Evolutionary conservation across 53 echinoderm and acorn worm species (phyloP), one percentile per base, ranked within the genome.

Genomic region (Luidia sarsii): DNA sequence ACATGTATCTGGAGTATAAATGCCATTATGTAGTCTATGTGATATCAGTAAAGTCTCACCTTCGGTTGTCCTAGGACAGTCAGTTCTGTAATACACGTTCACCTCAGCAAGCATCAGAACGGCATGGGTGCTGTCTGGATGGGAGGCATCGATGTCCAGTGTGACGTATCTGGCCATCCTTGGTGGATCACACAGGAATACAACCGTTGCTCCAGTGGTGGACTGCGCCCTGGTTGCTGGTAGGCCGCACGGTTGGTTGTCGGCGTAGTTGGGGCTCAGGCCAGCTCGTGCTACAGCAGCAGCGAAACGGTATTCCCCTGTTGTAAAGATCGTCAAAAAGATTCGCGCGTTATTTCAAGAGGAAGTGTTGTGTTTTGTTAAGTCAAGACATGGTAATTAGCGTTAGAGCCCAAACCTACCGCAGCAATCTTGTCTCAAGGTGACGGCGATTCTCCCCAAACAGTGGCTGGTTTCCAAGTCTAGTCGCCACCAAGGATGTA

Each of bases 181-280:
- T 45, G 77, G 77, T 25, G 60, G n/a, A 21, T 56, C 56, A 30
- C 77, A 77, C 49, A 60, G n/a, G 19, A 77, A 77, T n/a, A 18
- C 43, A 7, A 60, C 24, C 20, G 6, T 28, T 13, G 45, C 33
- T 2, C 77, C 77, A 3, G 1, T 3, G 24, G 8, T 32, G n/a
- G 77, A 61, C 60, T 77, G 77, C 10, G 27, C 59, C 48, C 19
- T 59, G 2, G 62, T 77, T n/a, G 77, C 77, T 1, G 77, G 77
- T 16, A 5, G 25, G 16, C 77, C 77, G 28, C 77, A 77, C 33
- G 59, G 55, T 20, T 77, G 30, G 22, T 77, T 77, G 2, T 45
- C 30, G 60, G 77, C 45, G 23, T 39, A 60, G 23, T 71, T 52
- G 19, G 71, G 18, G 11, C 36, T 71, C 4, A 52, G 9, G 11